Conservation (phyloP, 2,113 vertebrate genomes). For the Perca fluviatilis region DNA sequence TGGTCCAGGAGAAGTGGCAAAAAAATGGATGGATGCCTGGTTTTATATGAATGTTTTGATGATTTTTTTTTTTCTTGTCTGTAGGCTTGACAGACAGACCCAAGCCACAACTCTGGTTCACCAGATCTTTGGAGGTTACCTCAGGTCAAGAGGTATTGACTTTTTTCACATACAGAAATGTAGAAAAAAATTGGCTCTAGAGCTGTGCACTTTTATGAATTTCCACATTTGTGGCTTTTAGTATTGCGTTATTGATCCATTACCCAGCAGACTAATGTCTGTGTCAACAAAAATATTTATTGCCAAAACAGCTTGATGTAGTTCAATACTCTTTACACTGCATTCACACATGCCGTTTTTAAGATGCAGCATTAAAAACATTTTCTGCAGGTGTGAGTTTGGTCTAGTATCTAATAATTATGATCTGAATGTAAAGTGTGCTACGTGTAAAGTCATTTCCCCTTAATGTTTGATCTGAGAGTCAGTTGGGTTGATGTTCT, state of each 20-base stretch:
- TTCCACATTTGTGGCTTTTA: neutral
- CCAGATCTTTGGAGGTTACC: conserved; percentile 97
- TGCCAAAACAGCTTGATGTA: neutral
- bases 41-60: neutral
- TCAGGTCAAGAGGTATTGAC: conserved; percentile 92
- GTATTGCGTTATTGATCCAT: neutral
- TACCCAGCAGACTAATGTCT: neutral
- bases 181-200: neutral
- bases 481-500: neutral
- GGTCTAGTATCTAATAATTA: neutral
- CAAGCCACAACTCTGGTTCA: conserved; percentile 95
- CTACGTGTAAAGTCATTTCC: neutral
- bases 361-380: neutral
- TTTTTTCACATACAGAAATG: neutral
- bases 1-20: neutral
- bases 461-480: neutral
- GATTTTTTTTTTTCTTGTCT: conserved; percentile 7
- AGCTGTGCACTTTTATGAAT: neutral
- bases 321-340: neutral
- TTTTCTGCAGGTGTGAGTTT: neutral
- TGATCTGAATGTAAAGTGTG: neutral
- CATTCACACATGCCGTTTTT: neutral
- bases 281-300: neutral
- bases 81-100: conserved; percentile 93
- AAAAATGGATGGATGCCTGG: neutral